These are phyloP conservation scores for Antedon bifida DNA, from an alignment of 35 echinoderm and acorn worm genomes.

Conservation along the genomic window DNA sequence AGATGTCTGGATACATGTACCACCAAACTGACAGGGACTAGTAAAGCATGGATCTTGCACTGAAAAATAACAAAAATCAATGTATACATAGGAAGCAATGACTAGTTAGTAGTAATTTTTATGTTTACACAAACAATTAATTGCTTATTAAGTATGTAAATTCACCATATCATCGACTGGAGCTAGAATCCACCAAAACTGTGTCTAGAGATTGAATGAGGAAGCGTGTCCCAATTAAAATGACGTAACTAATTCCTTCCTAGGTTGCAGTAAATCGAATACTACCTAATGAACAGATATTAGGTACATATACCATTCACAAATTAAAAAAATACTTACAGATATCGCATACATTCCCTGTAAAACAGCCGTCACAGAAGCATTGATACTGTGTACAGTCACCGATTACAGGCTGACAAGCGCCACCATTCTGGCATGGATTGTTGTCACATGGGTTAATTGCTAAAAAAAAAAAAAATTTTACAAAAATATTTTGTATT, in stretches of 20 bases:
- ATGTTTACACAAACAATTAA: too few relatives aligned
- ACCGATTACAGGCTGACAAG: neutral
- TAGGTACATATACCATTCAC: too few relatives aligned
- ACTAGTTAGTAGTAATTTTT: too few relatives aligned
- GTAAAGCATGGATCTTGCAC: constrained; percentile 21
- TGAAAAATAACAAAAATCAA: constrained; percentile 5
- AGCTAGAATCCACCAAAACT: too few relatives aligned
- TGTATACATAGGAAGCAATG: neutral
- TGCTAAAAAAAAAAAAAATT: neutral
- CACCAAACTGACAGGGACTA: constrained; percentile 12
- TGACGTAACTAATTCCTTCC: too few relatives aligned
- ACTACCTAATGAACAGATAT: too few relatives aligned
- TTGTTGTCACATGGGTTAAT: constrained; percentile 2
- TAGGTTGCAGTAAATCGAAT: too few relatives aligned
- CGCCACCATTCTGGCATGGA: neutral
- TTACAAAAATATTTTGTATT: too few relatives aligned
- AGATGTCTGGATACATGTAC: neutral
- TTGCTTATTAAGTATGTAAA: too few relatives aligned
- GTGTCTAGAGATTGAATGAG: too few relatives aligned
- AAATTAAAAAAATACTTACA: neutral
- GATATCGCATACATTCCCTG: neutral
- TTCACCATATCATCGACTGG: too few relatives aligned
- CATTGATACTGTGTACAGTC: neutral
- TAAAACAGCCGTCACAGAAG: neutral
- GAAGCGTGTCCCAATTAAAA: too few relatives aligned